A percentile compares a stretch with the other conserved stretches of the same genome.
phyloP scores from a whole-genome alignment of 2,888 invertebrate genomes.

The Nomada ferruginata region DNA sequence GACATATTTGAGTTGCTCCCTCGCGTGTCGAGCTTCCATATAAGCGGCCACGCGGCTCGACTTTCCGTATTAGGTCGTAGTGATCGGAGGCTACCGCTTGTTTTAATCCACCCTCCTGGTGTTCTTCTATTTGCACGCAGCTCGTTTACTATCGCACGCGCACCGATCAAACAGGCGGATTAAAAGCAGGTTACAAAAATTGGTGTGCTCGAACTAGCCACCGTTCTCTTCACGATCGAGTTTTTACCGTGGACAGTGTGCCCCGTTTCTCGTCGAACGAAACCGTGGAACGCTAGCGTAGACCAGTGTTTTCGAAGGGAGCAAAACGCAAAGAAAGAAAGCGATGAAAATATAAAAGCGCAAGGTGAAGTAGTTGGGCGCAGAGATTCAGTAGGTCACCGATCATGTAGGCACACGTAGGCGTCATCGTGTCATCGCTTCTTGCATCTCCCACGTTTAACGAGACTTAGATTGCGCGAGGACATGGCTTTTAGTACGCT shows the following conservation, averaged over 20 bases:
- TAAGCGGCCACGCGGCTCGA: not conserved
- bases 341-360: not conserved
- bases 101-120: not conserved
- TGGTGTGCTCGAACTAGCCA: too few species aligned
- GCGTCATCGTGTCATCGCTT: slow-evolving; percentile 76
- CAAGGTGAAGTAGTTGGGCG: slow-evolving; percentile 36
- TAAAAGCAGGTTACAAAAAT: not conserved
- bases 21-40: slow-evolving; percentile 33
- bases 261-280: slow-evolving; percentile 30
- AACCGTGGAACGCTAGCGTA: too few species aligned
- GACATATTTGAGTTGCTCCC: slow-evolving; percentile 24
- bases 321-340: not conserved
- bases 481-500: slow-evolving; percentile 76
- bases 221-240: too few species aligned
- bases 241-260: not conserved
- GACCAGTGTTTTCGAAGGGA: too few species aligned
- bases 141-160: slow-evolving; percentile 22
- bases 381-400: slow-evolving; percentile 65
- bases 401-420: slow-evolving; percentile 69
- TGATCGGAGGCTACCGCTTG: not conserved
- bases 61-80: slow-evolving; percentile 10
- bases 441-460: slow-evolving; percentile 64
- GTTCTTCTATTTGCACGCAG: slow-evolving; percentile 17
- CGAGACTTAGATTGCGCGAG: slow-evolving; percentile 64
- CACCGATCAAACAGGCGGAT: slow-evolving; percentile 12